Conservation (phyloP, 2,113 vertebrate species). For the Calidris pugnax region DNA sequence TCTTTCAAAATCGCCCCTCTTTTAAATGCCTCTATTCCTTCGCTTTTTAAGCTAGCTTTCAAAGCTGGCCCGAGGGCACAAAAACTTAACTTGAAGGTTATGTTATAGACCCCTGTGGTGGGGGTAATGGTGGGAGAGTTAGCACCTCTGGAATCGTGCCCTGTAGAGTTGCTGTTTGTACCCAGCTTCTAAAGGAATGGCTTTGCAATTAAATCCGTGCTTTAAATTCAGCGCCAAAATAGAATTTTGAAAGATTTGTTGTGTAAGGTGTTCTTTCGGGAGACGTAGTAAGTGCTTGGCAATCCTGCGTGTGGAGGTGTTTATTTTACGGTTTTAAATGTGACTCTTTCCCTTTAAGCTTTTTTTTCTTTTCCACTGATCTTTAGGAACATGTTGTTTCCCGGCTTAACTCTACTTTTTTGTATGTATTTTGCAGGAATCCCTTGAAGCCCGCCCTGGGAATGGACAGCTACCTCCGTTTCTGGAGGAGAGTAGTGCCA, state of each 20-base stretch:
- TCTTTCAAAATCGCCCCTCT: constrained; percentile 12
- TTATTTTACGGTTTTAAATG: background rate
- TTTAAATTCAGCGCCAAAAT: constrained; percentile 11
- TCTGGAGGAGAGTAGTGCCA: constrained; percentile 71
- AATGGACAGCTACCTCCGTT: constrained; percentile 65
- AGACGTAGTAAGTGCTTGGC: background rate
- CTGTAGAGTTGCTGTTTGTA: background rate
- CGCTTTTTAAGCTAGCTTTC: constrained; percentile 11
- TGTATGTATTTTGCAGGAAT: constrained; percentile 33
- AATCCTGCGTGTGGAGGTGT: background rate
- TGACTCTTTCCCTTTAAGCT: background rate
- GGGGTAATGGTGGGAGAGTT: constrained; percentile 56
- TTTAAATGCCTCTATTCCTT: constrained; percentile 10
- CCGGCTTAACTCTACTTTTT: background rate
- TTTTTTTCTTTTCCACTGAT: background rate
- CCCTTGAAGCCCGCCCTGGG: constrained; percentile 32
- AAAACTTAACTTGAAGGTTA: constrained; percentile 33
- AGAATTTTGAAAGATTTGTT: background rate
- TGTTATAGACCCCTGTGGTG: constrained; percentile 61
- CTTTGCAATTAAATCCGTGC: background rate
- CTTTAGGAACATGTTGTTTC: background rate
- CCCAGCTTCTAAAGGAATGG: background rate
- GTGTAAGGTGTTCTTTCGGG: background rate
- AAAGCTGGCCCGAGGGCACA: constrained; percentile 39
- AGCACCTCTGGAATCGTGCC: constrained; percentile 41